These are phyloP conservation scores for Tigriopus japonicus DNA, from an alignment of 1,140 invertebrate genomes.

Conservation along the genomic window DNA sequence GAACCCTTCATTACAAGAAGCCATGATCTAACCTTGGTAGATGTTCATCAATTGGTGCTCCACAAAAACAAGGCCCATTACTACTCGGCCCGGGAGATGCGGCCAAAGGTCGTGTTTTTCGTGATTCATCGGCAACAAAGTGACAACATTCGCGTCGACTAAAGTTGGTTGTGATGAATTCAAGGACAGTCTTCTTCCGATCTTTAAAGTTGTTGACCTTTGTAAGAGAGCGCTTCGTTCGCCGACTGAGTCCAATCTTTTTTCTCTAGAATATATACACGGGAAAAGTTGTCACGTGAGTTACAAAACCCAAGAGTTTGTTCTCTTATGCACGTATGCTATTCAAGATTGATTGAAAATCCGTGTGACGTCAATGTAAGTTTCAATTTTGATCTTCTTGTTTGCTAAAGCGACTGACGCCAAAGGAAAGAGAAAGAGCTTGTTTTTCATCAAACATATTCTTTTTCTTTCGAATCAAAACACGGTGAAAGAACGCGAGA, in stretches of 20 bases:
- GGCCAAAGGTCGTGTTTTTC: neutral
- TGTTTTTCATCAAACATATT: too few species aligned
- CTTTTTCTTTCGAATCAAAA: too few species aligned
- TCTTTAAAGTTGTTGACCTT: slow-evolving; percentile 9
- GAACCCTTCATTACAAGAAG: neutral
- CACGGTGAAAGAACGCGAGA: too few species aligned
- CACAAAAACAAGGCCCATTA: neutral
- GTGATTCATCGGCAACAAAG: neutral
- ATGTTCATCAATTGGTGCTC: neutral
- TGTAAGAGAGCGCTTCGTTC: slow-evolving; percentile 11
- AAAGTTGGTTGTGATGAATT: slow-evolving; percentile 15
- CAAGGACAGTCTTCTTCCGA: slow-evolving; percentile 2
- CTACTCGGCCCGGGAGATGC: neutral
- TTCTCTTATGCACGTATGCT: too few species aligned
- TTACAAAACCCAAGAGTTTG: too few species aligned
- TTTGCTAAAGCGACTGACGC: too few species aligned
- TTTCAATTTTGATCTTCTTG: too few species aligned
- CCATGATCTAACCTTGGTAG: neutral
- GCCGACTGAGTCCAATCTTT: slow-evolving; percentile 17
- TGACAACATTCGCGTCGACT: slow-evolving; percentile 16
- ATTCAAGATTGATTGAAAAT: too few species aligned
- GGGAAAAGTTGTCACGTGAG: too few species aligned
- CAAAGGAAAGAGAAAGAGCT: too few species aligned
- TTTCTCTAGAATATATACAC: slow-evolving; percentile 2
- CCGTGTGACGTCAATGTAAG: too few species aligned